Conservation (phyloP, 2,113 vertebrate genomes). For the Oriolus oriolus region DNA sequence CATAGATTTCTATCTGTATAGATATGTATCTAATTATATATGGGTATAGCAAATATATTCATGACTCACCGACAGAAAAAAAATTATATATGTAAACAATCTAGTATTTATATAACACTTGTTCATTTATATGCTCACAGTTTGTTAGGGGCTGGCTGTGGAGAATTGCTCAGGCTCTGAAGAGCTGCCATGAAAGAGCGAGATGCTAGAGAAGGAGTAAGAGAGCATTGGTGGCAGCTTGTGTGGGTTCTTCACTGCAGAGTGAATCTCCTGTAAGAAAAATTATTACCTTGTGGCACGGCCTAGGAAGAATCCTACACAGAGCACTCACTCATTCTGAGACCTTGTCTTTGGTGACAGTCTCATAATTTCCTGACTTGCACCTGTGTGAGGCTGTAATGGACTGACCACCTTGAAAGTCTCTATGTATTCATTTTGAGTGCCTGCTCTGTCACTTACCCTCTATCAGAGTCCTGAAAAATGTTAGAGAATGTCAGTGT, state of each 20-base stretch:
- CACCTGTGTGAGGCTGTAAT: not conserved
- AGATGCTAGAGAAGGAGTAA: not conserved
- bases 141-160: not conserved
- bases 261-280: not conserved
- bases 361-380: not conserved
- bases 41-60: not conserved
- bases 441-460: not conserved
- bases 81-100: not conserved
- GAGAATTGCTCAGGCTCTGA: not conserved
- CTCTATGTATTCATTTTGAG: not conserved
- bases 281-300: not conserved
- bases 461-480: not conserved
- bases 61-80: not conserved
- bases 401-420: not conserved
- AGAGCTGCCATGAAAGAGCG: not conserved
- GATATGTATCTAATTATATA: not conserved
- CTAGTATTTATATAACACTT: conserved; percentile 6
- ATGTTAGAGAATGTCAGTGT: not conserved
- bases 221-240: not conserved
- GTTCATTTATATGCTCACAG: not conserved
- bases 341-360: not conserved
- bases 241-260: not conserved
- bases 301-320: not conserved
- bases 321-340: not conserved
- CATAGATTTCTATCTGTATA: not conserved